Evolutionary conservation across 2,797 vertebrate genomes (phyloP).

Genomic region (Menidia menidia): DNA sequence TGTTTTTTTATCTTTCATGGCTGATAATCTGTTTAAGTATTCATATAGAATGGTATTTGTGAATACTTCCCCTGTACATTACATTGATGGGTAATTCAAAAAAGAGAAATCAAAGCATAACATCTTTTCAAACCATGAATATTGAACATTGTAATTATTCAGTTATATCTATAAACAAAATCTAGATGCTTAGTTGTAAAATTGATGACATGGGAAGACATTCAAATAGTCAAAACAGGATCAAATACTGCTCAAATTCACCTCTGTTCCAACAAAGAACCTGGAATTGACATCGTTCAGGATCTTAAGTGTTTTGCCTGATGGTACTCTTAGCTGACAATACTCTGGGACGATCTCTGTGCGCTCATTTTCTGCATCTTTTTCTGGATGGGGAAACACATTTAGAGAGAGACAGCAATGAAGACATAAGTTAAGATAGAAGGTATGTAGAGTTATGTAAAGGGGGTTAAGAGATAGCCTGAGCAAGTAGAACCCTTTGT

Average conservation of each 20-base stretch:
- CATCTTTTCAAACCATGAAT: too few species aligned
- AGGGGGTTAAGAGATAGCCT: conserved; percentile 26
- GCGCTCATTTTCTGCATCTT: conserved; percentile 31
- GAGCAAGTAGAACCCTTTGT: conserved; percentile 32
- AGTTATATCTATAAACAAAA: too few species aligned
- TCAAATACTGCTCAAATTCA: conserved; percentile 51
- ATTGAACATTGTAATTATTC: too few species aligned
- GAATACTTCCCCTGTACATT: too few species aligned
- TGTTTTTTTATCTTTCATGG: neutral
- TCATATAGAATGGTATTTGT: neutral
- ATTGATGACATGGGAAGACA: too few species aligned
- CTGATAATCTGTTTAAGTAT: neutral
- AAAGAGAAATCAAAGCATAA: too few species aligned
- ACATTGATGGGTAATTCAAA: too few species aligned
- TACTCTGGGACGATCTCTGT: conserved; percentile 62
- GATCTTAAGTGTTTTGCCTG: conserved; percentile 69
- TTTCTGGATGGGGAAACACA: conserved; percentile 64
- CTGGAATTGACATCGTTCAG: conserved; percentile 84
- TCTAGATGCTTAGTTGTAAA: too few species aligned
- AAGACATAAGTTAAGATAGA: conserved; percentile 11
- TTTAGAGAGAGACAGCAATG: neutral
- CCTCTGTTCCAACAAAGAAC: conserved; percentile 90
- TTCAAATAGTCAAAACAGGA: too few species aligned
- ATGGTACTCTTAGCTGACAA: conserved; percentile 70
- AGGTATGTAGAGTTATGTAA: conserved; percentile 13